phyloP scores from a whole-genome alignment of 2,797 vertebrate genomes.

The Tangara arthus region DNA sequence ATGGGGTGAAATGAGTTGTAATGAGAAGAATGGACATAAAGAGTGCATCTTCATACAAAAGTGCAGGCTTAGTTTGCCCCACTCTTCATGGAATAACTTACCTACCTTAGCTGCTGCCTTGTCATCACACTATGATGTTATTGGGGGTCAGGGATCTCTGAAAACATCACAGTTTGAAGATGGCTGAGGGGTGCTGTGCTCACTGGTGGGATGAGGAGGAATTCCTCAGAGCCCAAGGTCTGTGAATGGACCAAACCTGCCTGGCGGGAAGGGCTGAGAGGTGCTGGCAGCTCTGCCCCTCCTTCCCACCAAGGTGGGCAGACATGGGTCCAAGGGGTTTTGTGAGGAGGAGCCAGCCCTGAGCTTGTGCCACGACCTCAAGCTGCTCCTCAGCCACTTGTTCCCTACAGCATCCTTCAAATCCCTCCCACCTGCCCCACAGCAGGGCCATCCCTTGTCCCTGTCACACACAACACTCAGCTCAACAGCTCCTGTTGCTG shows the following conservation, averaged over 20 bases:
- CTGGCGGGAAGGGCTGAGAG: neutral
- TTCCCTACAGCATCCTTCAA: neutral
- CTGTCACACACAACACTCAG: neutral
- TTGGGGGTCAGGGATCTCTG: neutral
- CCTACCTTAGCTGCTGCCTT: no score
- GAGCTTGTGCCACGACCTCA: neutral
- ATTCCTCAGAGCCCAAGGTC: neutral
- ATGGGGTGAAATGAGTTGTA: no score
- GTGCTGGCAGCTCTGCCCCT: neutral
- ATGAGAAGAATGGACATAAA: no score
- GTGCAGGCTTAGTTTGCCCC: no score
- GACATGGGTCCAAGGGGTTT: rapidly evolving
- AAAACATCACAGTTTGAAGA: neutral
- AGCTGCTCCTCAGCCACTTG: neutral
- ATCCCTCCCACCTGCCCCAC: neutral
- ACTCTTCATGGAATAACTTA: no score
- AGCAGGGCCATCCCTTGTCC: neutral
- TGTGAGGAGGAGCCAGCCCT: neutral
- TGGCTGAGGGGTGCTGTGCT: rapidly evolving
- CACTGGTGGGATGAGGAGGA: neutral
- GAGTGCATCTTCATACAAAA: no score
- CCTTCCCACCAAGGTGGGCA: neutral
- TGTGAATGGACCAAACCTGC: neutral
- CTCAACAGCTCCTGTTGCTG: neutral
- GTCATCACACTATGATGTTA: no score